phyloP scores from a whole-genome alignment of 2,113 vertebrate genomes.

The Lipophrys pholis region DNA sequence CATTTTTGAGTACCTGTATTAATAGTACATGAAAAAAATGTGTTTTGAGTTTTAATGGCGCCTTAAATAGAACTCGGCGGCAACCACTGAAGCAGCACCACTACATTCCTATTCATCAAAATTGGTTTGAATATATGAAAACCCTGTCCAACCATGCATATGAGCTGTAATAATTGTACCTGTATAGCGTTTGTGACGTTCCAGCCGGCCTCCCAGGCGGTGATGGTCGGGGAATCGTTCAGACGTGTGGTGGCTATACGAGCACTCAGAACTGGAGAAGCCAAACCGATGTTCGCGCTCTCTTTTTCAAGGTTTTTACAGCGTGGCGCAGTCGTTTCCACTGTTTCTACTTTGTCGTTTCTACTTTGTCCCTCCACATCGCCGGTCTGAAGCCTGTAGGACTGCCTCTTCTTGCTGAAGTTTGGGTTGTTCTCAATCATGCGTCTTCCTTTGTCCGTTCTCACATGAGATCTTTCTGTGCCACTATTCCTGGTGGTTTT shows the following conservation, averaged over 20 bases:
- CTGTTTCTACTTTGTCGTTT: not conserved
- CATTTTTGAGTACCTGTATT: too few species aligned
- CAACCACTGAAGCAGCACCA: too few species aligned
- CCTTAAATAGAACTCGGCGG: too few species aligned
- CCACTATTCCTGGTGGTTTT: conserved; percentile 2
- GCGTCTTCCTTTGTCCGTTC: too few species aligned
- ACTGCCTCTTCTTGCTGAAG: not conserved
- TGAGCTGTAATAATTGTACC: conserved; percentile 58
- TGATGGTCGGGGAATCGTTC: conserved; percentile 71
- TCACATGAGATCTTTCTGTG: not conserved
- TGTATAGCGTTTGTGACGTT: conserved; percentile 87
- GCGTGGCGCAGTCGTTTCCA: conserved; percentile 11
- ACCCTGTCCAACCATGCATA: too few species aligned
- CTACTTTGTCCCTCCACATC: not conserved
- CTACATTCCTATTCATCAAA: too few species aligned
- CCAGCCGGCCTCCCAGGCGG: conserved; percentile 87
- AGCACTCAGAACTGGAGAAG: conserved; percentile 17
- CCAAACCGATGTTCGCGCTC: conserved; percentile 12
- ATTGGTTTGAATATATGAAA: too few species aligned
- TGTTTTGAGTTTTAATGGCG: too few species aligned
- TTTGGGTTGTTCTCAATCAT: conserved; percentile 19
- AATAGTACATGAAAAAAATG: too few species aligned
- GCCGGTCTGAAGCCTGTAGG: not conserved
- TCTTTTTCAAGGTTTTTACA: conserved; percentile 15
- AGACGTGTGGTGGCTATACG: not conserved